A percentile compares a stretch with the other conserved stretches of the same genome.
phyloP scores from a whole-genome alignment of 2,888 invertebrate species.

The Drosophila differens region DNA sequence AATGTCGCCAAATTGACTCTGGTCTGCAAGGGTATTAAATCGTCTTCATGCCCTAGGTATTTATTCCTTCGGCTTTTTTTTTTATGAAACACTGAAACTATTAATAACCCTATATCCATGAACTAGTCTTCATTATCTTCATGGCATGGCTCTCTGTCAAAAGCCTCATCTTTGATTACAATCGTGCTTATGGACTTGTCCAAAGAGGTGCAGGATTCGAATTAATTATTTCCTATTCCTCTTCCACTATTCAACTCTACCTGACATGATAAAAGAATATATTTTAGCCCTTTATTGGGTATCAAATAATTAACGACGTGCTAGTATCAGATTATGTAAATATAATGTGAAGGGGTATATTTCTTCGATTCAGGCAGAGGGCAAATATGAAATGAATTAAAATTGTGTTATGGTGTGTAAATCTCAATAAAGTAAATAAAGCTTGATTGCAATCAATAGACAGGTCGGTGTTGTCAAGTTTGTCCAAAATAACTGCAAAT shows the following conservation, averaged over 20 bases:
- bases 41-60: not conserved
- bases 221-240: not conserved
- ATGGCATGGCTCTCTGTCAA: not conserved
- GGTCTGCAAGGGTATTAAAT: not conserved
- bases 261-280: not conserved
- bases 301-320: not conserved
- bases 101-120: not conserved
- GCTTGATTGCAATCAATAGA: not conserved
- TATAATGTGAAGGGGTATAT: not conserved
- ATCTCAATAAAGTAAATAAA: not conserved
- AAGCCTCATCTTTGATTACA: not conserved
- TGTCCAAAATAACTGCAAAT: not conserved
- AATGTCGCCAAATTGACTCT: not conserved
- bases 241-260: not conserved
- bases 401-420: not conserved
- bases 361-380: not conserved
- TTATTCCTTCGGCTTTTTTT: not conserved
- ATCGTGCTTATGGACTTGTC: not conserved
- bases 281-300: not conserved
- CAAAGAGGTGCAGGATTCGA: not conserved
- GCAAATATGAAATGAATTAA: not conserved
- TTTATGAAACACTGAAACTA: not conserved
- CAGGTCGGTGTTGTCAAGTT: not conserved
- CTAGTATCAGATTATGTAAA: not conserved
- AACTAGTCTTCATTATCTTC: not conserved